Conservation (phyloP, 2,113 vertebrate genomes). For the Leptocoma aspasia region DNA sequence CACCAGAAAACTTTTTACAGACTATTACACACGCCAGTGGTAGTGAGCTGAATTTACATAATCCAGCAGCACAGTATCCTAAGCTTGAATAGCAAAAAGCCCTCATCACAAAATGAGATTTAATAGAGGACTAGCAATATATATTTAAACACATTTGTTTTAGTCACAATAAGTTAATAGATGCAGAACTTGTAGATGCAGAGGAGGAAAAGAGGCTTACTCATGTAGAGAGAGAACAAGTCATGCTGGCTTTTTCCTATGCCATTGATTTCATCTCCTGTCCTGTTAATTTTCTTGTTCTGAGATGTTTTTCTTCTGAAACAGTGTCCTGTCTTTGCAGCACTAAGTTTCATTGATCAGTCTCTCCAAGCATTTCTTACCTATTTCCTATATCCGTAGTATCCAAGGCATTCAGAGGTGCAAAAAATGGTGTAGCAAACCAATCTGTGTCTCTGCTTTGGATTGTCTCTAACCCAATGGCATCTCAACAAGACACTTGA, state of each 20-base stretch:
- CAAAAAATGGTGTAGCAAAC: neutral
- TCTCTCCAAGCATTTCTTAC: neutral
- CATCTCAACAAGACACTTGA: neutral
- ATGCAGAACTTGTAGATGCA: neutral
- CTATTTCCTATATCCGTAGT: neutral
- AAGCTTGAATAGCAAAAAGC: neutral
- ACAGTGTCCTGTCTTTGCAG: neutral
- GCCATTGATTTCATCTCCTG: neutral
- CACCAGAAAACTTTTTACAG: neutral
- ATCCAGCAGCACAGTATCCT: neutral
- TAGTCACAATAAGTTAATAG: neutral
- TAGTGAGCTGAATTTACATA: neutral
- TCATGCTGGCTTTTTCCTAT: neutral
- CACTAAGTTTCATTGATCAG: neutral
- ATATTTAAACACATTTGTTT: neutral
- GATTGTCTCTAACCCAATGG: neutral
- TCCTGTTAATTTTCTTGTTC: neutral
- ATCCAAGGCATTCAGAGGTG: neutral
- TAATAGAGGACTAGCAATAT: neutral
- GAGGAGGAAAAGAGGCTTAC: neutral
- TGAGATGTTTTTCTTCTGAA: neutral
- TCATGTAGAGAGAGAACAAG: neutral
- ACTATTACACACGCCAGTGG: neutral
- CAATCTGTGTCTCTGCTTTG: neutral
- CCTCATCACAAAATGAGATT: neutral